phyloP scores from a whole-genome alignment of 2,797 vertebrate species.

The Galaxias olidus region DNA sequence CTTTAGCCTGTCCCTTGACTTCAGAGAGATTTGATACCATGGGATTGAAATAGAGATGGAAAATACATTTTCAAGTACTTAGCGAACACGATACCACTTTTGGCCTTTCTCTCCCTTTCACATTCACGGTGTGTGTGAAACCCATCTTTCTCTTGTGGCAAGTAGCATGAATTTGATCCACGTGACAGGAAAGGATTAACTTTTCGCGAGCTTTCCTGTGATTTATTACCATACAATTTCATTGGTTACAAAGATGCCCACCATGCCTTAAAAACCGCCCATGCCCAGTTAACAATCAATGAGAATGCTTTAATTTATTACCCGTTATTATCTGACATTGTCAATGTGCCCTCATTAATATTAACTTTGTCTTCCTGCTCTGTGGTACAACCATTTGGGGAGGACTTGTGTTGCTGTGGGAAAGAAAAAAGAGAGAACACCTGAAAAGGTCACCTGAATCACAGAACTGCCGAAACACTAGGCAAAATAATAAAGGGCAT shows the following conservation, averaged over 20 bases:
- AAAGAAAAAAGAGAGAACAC: slow-evolving; percentile 54
- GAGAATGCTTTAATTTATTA: slow-evolving; percentile 63
- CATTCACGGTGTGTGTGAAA: slow-evolving; percentile 50
- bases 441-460: slow-evolving; percentile 74
- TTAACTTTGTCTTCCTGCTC: slow-evolving; percentile 55
- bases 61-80: slow-evolving; percentile 76
- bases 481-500: slow-evolving; percentile 75
- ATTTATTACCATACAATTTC: slow-evolving; percentile 68
- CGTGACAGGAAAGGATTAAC: slow-evolving; percentile 38
- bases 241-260: slow-evolving; percentile 45
- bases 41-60: slow-evolving; percentile 69
- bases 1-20: slow-evolving; percentile 79
- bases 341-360: slow-evolving; percentile 72
- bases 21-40: slow-evolving; percentile 72
- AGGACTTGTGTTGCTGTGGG: slow-evolving; percentile 51
- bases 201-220: slow-evolving; percentile 44
- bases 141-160: slow-evolving; percentile 50
- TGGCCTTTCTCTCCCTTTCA: slow-evolving; percentile 64
- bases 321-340: slow-evolving; percentile 68
- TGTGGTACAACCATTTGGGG: slow-evolving; percentile 41
- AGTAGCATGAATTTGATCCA: slow-evolving; percentile 62
- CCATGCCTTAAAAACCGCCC: slow-evolving; percentile 45
- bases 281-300: slow-evolving; percentile 61
- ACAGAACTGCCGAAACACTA: slow-evolving; percentile 67
- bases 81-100: slow-evolving; percentile 68